Percentiles rank a stretch among this genome's conserved stretches.
Evolutionary conservation across 2,888 invertebrate species (phyloP).

Genomic region (Drosophila rellima): DNA sequence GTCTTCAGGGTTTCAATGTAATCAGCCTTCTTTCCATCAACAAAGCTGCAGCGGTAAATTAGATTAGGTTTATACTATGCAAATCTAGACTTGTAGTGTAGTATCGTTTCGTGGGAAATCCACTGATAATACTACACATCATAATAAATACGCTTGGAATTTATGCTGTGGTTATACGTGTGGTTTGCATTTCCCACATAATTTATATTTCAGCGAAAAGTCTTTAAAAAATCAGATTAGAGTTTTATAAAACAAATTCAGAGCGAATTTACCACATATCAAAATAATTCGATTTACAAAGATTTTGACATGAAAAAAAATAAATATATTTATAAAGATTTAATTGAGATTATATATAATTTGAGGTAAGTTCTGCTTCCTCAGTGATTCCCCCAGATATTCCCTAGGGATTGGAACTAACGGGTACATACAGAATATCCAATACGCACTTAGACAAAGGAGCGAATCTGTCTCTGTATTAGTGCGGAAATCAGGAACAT

Average conservation of each 20-base stretch:
- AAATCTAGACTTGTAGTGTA: constrained; percentile 10
- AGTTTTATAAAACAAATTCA: not conserved
- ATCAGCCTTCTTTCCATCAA: constrained; percentile 91
- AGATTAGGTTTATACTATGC: constrained; percentile 12
- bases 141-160: constrained; percentile 6
- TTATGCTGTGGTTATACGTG: constrained; percentile 6
- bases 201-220: too few relatives aligned
- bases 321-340: too few relatives aligned
- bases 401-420: too few relatives aligned
- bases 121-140: constrained; percentile 19
- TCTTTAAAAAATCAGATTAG: too few relatives aligned
- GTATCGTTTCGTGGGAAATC: constrained; percentile 15
- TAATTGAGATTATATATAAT: too few relatives aligned
- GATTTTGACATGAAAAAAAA: not conserved
- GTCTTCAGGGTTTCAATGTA: constrained; percentile 93
- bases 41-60: constrained; percentile 78
- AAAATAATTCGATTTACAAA: not conserved
- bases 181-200: constrained; percentile 3
- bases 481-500: too few relatives aligned
- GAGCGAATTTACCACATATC: not conserved
- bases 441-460: too few relatives aligned
- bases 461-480: too few relatives aligned
- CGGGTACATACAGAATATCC: too few relatives aligned
- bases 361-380: too few relatives aligned
- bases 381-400: too few relatives aligned